These are phyloP conservation scores for Gymnoscopelus braueri DNA, from an alignment of 2,797 vertebrate species.

Conservation along the genomic window DNA sequence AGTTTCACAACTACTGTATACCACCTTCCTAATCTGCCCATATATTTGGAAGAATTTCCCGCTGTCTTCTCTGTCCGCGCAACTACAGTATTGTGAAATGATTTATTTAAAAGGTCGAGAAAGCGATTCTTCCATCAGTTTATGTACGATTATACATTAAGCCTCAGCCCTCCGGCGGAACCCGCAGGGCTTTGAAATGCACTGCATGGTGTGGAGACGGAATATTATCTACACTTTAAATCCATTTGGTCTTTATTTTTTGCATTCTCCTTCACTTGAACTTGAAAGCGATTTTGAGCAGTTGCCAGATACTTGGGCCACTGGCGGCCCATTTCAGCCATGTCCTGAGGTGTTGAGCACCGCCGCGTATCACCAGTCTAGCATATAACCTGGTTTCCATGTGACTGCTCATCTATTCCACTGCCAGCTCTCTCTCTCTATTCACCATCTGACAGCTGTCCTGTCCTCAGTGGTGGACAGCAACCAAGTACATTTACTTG, in stretches of 20 bases:
- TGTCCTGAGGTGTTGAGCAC: slow-evolving; percentile 24
- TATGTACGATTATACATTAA: too few species aligned
- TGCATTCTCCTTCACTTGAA: slow-evolving; percentile 29
- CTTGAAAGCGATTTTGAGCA: slow-evolving; percentile 53
- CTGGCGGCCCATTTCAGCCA: slow-evolving; percentile 47
- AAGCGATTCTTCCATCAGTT: too few species aligned
- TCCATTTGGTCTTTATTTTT: slow-evolving; percentile 21
- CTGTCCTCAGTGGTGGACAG: slow-evolving; percentile 8
- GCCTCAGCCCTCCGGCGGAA: too few species aligned
- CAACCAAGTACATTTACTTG: too few species aligned
- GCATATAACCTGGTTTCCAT: slow-evolving; percentile 54
- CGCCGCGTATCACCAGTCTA: slow-evolving; percentile 48
- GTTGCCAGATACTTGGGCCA: slow-evolving; percentile 33
- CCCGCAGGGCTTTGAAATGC: too few species aligned
- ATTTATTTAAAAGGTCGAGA: too few species aligned
- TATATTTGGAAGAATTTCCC: too few species aligned
- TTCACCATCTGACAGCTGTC: slow-evolving; percentile 44
- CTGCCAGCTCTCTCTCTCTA: slow-evolving; percentile 29
- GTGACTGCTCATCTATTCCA: slow-evolving; percentile 40
- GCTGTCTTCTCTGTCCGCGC: too few species aligned
- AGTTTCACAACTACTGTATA: too few species aligned
- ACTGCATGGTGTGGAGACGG: slow-evolving; percentile 23
- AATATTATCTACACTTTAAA: slow-evolving; percentile 11
- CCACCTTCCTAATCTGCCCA: too few species aligned
- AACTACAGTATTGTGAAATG: too few species aligned